Evolutionary conservation across 2,797 vertebrate genomes (phyloP).

Genomic region (Pteropus rufus): DNA sequence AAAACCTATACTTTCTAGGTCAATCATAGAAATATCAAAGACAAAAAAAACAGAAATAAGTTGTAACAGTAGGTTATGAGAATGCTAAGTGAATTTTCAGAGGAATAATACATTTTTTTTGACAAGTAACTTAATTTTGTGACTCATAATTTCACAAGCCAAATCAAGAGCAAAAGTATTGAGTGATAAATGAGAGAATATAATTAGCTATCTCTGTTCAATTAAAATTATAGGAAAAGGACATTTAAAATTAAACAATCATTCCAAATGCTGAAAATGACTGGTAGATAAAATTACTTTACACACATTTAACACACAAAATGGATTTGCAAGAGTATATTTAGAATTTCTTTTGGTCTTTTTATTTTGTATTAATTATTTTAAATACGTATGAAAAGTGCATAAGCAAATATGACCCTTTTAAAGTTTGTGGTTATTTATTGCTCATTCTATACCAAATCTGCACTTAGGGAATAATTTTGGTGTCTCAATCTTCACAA

Average conservation of each 20-base stretch:
- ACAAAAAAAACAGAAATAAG: background rate
- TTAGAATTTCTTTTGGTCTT: background rate
- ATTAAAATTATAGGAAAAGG: background rate
- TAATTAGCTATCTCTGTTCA: background rate
- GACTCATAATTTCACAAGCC: background rate
- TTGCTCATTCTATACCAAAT: background rate
- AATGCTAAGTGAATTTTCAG: background rate
- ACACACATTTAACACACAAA: background rate
- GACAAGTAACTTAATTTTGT: background rate
- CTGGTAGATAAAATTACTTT: background rate
- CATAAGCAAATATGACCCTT: background rate
- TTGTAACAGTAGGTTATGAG: background rate
- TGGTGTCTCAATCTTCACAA: background rate
- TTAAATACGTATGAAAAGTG: background rate
- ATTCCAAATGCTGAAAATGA: background rate
- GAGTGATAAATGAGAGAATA: background rate
- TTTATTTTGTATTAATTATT: background rate
- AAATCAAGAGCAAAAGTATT: background rate
- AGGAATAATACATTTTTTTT: background rate
- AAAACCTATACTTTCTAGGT: background rate
- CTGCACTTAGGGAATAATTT: background rate
- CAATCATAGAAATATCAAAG: background rate
- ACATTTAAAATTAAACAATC: background rate
- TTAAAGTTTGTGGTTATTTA: background rate
- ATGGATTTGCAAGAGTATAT: background rate